These are phyloP conservation scores for Microchrysa polita DNA, from an alignment of 2,888 invertebrate species.

Conservation along the genomic window DNA sequence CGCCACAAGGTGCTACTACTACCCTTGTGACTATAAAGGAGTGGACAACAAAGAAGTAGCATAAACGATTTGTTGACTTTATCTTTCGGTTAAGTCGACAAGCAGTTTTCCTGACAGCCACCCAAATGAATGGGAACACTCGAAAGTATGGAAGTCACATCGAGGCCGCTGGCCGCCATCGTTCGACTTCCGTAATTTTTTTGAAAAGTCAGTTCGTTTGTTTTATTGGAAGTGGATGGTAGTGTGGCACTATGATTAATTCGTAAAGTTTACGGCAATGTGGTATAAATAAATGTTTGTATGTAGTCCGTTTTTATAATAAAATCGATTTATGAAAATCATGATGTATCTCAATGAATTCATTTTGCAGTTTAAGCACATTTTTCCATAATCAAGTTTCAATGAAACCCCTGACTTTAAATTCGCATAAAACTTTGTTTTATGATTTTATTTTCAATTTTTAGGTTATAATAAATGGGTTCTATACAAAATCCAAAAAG, in stretches of 20 bases:
- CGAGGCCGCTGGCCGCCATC: background rate
- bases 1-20: slow-evolving; percentile 23
- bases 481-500: too few relatives aligned
- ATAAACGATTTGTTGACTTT: slow-evolving; percentile 33
- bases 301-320: too few relatives aligned
- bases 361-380: too few relatives aligned
- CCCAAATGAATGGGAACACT: too few relatives aligned
- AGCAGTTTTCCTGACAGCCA: slow-evolving; percentile 13
- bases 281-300: background rate
- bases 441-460: too few relatives aligned
- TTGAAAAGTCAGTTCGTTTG: slow-evolving; percentile 19
- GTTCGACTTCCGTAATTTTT: background rate
- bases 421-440: too few relatives aligned
- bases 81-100: slow-evolving; percentile 24
- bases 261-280: slow-evolving; percentile 8
- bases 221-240: slow-evolving; percentile 23
- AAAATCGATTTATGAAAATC: too few relatives aligned
- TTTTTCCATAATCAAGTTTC: too few relatives aligned
- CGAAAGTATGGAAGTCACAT: background rate
- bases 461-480: too few relatives aligned
- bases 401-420: too few relatives aligned
- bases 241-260: slow-evolving; percentile 19
- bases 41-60: slow-evolving; percentile 1
- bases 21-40: too few relatives aligned
- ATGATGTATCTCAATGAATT: too few relatives aligned